Evolutionary conservation across 2,888 invertebrate species (phyloP).

Genomic region (Cerastis rubricosa): DNA sequence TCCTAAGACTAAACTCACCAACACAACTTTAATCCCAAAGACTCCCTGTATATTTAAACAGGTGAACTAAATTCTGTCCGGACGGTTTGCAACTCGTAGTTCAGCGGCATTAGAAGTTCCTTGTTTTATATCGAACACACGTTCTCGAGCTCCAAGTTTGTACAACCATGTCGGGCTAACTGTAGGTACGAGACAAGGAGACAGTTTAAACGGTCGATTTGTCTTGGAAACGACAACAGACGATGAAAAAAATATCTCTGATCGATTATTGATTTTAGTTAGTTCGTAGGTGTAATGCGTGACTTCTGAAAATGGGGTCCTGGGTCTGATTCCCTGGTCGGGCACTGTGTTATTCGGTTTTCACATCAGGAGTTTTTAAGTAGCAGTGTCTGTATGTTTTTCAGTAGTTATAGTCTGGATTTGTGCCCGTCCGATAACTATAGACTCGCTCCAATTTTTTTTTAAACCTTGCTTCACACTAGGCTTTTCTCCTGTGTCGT

Average conservation of each 20-base stretch:
- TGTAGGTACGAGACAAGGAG: not conserved
- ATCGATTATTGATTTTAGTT: not conserved
- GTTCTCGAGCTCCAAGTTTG: constrained; percentile 51
- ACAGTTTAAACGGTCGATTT: constrained; percentile 24
- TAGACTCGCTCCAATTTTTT: not conserved
- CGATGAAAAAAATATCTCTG: not conserved
- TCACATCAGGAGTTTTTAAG: not conserved
- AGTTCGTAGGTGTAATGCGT: not conserved
- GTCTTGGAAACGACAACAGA: constrained; percentile 25
- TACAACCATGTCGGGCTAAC: constrained; percentile 31
- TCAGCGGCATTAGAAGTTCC: constrained; percentile 38
- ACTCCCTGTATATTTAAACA: constrained; percentile 49
- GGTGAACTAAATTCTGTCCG: constrained; percentile 48
- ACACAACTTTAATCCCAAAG: constrained; percentile 28
- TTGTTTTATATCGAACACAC: constrained; percentile 64
- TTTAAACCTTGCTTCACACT: no score
- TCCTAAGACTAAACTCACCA: not conserved
- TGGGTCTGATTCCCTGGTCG: not conserved
- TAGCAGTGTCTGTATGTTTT: not conserved
- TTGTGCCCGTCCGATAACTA: not conserved
- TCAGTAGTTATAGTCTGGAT: not conserved
- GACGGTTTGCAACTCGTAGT: constrained; percentile 37
- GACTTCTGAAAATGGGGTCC: not conserved
- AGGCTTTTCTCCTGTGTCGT: no score
- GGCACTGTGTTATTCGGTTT: not conserved